Conservation (phyloP, 2,113 vertebrate species). For the Perca fluviatilis region DNA sequence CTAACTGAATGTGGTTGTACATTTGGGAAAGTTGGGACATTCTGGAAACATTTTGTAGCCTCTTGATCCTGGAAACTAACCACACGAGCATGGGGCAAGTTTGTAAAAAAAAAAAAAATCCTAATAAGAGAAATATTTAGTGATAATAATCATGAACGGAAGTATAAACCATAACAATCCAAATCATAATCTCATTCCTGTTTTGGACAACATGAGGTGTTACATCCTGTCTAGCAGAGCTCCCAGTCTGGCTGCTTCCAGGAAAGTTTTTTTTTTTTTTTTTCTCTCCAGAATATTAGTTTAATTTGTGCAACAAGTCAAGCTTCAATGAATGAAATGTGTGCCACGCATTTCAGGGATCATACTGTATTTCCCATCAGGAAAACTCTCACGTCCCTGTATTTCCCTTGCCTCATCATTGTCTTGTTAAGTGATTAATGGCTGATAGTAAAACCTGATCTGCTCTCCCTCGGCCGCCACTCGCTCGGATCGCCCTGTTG, state of each 20-base stretch:
- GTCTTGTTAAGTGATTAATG: conserved; percentile 53
- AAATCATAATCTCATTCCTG: not conserved
- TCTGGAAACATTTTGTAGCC: not conserved
- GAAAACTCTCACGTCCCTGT: conserved; percentile 14
- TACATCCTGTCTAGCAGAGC: not conserved
- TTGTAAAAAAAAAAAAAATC: not conserved
- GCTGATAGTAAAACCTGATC: conserved; percentile 44
- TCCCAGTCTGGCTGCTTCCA: not conserved
- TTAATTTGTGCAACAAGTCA: not conserved
- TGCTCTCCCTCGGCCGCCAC: conserved; percentile 26
- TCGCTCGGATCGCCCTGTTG: conserved; percentile 24
- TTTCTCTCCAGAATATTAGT: not conserved
- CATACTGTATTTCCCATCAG: conserved; percentile 2
- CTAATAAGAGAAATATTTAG: not conserved
- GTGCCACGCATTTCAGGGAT: not conserved
- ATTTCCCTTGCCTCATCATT: conserved; percentile 35
- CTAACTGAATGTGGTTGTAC: not conserved
- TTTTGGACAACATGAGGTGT: not conserved
- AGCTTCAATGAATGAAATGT: not conserved
- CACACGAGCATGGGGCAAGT: too few species aligned
- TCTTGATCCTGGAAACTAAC: not conserved
- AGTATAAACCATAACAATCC: not conserved
- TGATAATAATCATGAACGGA: not conserved
- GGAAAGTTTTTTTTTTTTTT: not conserved
- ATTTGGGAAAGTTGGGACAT: not conserved